phyloP scores from a whole-genome alignment of 2,888 invertebrate genomes.

The Steinernema carpocapsae region DNA sequence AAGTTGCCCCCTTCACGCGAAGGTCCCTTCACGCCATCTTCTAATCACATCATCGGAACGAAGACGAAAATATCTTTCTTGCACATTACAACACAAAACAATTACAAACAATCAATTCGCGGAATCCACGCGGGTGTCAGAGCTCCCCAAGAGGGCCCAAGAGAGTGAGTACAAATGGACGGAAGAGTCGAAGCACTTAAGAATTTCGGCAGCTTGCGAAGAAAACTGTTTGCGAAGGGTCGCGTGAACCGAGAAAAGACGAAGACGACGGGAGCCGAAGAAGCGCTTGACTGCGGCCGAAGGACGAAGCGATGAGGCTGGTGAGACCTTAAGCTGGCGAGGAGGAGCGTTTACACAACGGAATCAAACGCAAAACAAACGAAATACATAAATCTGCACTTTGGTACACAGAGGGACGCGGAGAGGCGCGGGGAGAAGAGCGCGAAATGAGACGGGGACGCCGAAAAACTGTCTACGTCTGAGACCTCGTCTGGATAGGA shows the following conservation, averaged over 20 bases:
- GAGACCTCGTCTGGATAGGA: no score
- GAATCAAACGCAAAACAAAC: conserved; percentile 27
- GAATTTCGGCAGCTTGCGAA: no score
- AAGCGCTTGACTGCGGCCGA: background rate
- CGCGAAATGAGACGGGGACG: background rate
- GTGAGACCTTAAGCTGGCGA: background rate
- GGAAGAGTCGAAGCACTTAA: background rate
- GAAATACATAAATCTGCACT: conserved; percentile 27
- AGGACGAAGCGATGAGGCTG: background rate
- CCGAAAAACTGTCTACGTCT: background rate
- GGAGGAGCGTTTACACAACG: conserved; percentile 14
- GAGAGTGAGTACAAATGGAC: background rate
- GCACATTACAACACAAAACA: conserved; percentile 9
- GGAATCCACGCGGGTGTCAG: background rate
- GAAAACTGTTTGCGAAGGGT: conserved; percentile 25
- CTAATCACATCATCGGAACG: conserved; percentile 30
- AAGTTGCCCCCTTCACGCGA: conserved; percentile 10
- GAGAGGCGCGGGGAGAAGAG: background rate
- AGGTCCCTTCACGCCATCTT: conserved; percentile 14
- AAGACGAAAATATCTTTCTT: conserved; percentile 19
- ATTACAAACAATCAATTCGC: conserved; percentile 26
- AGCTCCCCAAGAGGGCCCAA: background rate
- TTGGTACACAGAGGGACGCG: background rate
- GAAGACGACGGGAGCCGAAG: background rate
- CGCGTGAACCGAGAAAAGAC: background rate